Conservation (phyloP, 2,113 vertebrate genomes). For the Monarcha castaneiventris region DNA sequence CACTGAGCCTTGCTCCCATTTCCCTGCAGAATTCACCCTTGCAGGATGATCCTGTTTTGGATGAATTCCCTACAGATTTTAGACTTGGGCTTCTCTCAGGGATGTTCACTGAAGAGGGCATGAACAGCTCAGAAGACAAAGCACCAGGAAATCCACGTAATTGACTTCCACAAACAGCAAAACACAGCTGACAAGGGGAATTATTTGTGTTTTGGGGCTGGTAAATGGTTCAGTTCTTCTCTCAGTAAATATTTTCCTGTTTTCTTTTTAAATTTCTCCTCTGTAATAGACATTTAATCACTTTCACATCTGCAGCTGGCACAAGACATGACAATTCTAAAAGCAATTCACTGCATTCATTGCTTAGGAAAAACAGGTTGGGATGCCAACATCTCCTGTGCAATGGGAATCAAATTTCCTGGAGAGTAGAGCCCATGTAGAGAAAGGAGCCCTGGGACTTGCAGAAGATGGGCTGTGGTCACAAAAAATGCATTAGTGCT, state of each 20-base stretch:
- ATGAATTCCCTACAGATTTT: neutral
- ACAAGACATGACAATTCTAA: neutral
- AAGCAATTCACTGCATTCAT: neutral
- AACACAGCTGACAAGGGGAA: neutral
- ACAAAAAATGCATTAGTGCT: neutral
- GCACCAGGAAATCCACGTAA: neutral
- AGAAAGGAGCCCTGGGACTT: neutral
- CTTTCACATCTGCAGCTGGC: neutral
- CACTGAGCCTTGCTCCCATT: neutral
- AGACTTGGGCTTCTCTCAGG: neutral
- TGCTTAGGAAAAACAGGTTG: neutral
- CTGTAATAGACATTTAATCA: neutral
- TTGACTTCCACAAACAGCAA: neutral
- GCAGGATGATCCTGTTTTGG: neutral
- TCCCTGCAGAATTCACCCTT: neutral
- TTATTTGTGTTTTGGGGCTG: neutral
- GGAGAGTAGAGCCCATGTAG: neutral
- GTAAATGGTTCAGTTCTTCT: neutral
- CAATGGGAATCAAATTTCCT: neutral
- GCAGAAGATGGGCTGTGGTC: neutral
- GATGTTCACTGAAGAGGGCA: neutral
- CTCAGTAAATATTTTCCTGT: neutral
- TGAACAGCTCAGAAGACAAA: neutral
- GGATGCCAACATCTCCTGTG: neutral
- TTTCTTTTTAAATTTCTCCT: neutral